Conservation (phyloP, 2,797 vertebrate species). For the Myiotriccus ornatus region DNA sequence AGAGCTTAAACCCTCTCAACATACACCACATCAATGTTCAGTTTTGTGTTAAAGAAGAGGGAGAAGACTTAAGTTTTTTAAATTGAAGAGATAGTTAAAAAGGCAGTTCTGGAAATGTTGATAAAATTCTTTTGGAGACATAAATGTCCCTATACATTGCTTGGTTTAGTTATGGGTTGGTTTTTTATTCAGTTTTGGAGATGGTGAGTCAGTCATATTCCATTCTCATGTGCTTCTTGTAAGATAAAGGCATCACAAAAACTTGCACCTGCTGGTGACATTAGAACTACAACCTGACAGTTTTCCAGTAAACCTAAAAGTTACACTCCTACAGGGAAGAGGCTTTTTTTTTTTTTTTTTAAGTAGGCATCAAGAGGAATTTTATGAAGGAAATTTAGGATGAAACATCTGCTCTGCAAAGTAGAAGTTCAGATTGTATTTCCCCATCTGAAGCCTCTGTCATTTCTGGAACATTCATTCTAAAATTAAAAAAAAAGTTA, state of each 20-base stretch:
- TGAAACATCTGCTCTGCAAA: slow-evolving; percentile 46
- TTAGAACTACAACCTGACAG: slow-evolving; percentile 49
- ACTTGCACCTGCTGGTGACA: slow-evolving; percentile 64
- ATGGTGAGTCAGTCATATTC: slow-evolving; percentile 23
- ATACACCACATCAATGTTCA: slow-evolving; percentile 41
- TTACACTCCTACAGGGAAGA: slow-evolving; percentile 18
- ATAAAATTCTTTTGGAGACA: not conserved
- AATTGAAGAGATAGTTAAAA: slow-evolving; percentile 26
- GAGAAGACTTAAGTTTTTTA: slow-evolving; percentile 42
- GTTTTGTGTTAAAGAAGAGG: slow-evolving; percentile 57
- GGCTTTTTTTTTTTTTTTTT: not conserved
- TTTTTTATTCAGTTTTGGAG: slow-evolving; percentile 13
- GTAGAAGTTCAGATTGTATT: slow-evolving; percentile 26
- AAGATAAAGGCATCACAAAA: slow-evolving; percentile 62
- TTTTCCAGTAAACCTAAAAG: slow-evolving; percentile 16
- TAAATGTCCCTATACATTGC: not conserved
- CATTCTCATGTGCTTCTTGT: slow-evolving; percentile 53
- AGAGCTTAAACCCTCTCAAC: slow-evolving; percentile 50
- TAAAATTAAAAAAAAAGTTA: slow-evolving; percentile 47
- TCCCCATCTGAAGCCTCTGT: slow-evolving; percentile 39
- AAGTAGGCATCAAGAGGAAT: not conserved
- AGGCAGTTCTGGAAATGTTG: slow-evolving; percentile 53
- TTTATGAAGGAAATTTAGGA: slow-evolving; percentile 4
- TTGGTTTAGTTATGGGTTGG: slow-evolving; percentile 22
- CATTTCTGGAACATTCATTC: slow-evolving; percentile 50